phyloP scores from a whole-genome alignment of 2,797 vertebrate species.

The Cephalopachus bancanus region DNA sequence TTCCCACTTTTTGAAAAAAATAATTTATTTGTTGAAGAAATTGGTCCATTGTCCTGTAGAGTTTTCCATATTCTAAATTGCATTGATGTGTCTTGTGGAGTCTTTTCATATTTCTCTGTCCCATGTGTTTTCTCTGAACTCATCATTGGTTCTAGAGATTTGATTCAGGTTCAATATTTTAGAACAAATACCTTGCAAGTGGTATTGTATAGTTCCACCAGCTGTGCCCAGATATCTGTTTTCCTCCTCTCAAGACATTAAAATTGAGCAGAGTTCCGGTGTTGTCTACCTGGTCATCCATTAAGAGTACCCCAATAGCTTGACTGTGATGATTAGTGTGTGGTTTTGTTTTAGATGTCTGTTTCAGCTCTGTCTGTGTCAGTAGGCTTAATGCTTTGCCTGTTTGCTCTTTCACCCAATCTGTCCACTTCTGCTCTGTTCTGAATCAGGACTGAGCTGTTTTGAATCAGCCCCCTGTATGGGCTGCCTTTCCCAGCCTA shows the following conservation, averaged over 20 bases:
- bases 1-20: neutral
- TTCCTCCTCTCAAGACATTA: neutral
- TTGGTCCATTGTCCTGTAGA: neutral
- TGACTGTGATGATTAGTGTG: neutral
- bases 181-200: neutral
- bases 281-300: neutral
- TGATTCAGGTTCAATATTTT: neutral
- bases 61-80: neutral
- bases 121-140: neutral
- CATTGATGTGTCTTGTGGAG: neutral
- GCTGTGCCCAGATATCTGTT: neutral
- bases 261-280: neutral
- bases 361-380: neutral
- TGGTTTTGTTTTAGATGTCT: neutral
- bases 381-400: neutral
- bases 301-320: neutral
- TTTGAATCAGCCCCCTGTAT: accelerated
- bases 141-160: neutral
- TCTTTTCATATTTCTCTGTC: neutral
- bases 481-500: too few relatives aligned
- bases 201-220: neutral
- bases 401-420: neutral
- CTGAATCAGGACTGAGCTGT: neutral
- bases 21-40: neutral
- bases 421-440: neutral